Percentiles rank a stretch among this genome's conserved stretches.
phyloP scores from a whole-genome alignment of 2,888 invertebrate genomes.

The Papilio demoleus region DNA sequence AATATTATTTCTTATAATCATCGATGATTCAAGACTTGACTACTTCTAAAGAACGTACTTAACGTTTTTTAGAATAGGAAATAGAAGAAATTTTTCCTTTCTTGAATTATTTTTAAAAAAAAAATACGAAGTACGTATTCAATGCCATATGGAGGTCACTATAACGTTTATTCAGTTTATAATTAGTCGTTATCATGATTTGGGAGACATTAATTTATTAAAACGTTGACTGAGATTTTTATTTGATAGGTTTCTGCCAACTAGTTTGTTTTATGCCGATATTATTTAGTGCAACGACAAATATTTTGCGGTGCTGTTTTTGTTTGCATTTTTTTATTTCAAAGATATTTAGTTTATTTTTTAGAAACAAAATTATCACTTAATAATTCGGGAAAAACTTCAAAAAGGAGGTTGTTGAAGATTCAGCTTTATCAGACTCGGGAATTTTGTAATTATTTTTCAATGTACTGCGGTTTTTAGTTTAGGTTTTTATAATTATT shows the following conservation, averaged over 20 bases:
- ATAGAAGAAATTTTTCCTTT: no score
- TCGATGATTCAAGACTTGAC: not conserved
- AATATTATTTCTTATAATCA: no score
- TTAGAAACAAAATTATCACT: not conserved
- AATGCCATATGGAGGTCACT: not conserved
- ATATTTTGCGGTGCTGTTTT: conserved; percentile 35
- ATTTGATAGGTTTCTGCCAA: conserved; percentile 40
- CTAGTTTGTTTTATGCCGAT: conserved; percentile 34
- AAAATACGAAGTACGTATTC: no score
- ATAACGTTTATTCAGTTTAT: conserved; percentile 33
- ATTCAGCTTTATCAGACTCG: not conserved
- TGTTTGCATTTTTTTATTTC: conserved; percentile 22
- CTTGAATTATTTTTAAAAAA: no score
- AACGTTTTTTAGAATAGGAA: no score
- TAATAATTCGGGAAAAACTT: not conserved
- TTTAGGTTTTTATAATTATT: not conserved
- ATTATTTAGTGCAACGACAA: conserved; percentile 23
- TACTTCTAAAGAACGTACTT: no score
- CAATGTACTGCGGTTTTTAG: not conserved
- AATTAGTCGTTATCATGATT: conserved; percentile 37
- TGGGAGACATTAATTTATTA: conserved; percentile 33
- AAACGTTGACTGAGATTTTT: conserved; percentile 34
- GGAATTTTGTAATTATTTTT: not conserved
- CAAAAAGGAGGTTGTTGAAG: not conserved
- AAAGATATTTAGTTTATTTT: conserved; percentile 5